phyloP scores from a whole-genome alignment of 2,888 invertebrate genomes.

The Pyrrhia umbra region DNA sequence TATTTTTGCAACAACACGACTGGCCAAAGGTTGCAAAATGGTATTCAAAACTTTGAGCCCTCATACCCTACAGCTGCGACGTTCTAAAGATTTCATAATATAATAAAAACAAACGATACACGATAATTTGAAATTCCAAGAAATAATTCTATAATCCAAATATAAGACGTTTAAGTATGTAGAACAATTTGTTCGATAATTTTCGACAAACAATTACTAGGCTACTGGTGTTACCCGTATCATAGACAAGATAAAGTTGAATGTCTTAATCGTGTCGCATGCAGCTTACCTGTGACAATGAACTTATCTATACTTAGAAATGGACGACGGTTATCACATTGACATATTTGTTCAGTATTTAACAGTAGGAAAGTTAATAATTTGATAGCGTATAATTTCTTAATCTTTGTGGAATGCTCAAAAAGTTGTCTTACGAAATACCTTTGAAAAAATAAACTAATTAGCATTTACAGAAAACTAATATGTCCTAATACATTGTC shows the following conservation, averaged over 20 bases:
- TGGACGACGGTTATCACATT: constrained; percentile 25
- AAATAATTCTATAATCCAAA: constrained; percentile 39
- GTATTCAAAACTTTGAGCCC: constrained; percentile 5
- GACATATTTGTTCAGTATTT: constrained; percentile 29
- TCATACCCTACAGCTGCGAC: background rate
- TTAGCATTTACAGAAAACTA: too few relatives aligned
- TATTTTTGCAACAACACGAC: too few relatives aligned
- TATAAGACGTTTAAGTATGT: constrained; percentile 34
- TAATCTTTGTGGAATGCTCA: too few relatives aligned
- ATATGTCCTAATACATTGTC: background rate
- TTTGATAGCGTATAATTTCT: constrained; percentile 8
- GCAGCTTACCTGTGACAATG: constrained; percentile 44
- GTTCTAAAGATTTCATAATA: constrained; percentile 12
- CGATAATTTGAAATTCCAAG: constrained; percentile 47
- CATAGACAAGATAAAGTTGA: constrained; percentile 55
- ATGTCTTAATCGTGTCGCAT: constrained; percentile 52
- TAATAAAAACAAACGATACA: constrained; percentile 21
- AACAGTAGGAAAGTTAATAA: constrained; percentile 21
- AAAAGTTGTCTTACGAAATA: background rate
- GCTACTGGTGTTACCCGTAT: constrained; percentile 53
- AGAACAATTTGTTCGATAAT: constrained; percentile 48
- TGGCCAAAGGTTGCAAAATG: too few relatives aligned
- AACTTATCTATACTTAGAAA: constrained; percentile 57
- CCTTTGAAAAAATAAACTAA: too few relatives aligned
- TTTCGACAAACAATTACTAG: constrained; percentile 43